Evolutionary conservation across 2,113 vertebrate species (phyloP), one percentile per base, ranked within the genome.

Genomic region (Microtus montanus): DNA sequence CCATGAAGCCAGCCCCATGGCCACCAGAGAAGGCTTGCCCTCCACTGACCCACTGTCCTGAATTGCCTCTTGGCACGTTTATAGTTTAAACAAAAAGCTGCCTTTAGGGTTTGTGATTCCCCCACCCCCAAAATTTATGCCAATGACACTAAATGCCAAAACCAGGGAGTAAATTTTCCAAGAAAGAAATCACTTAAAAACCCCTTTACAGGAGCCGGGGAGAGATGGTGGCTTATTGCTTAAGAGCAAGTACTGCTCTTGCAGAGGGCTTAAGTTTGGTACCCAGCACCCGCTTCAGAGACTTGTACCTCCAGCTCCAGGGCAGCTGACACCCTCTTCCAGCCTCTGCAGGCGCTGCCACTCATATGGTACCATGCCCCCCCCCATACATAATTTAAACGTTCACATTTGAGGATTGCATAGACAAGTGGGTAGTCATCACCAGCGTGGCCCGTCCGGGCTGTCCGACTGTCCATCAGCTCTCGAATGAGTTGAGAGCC

Each of bases 31-130:
- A 9, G 12, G 13, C 7, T 52, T 71, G 63, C 10, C 79, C 47
- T 61, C 9, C 63, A 44, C 38, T 30, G 17, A 28, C 64, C 92
- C 93, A 54, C 33, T 58, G 49, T 54, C 93, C 97, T 87, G 94
- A 93, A 96, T 95, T 93, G 96, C 96, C 95, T 96, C 96, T 96
- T 95, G 78, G 93, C 93, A 92, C 89, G 79, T 97, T 97, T 97
- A 91, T 96, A 97, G 96, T 98, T 96, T 98, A 96, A 98, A 98
- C 96, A 97, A 98, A 96, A 98, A 97, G 95, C 94, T 96, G 91
- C 68, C 87, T 85, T 74, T 30, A 26, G 8, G 44, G 64, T 93
- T 93, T 88, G 85, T 95, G 89, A 66, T 66, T 41, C 79, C 17
- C 28, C 86, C 94, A 78, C 95, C 95, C 95, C 97, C 96, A 73